phyloP scores from a whole-genome alignment of 2,113 vertebrate genomes.

The Semnopithecus entellus region DNA sequence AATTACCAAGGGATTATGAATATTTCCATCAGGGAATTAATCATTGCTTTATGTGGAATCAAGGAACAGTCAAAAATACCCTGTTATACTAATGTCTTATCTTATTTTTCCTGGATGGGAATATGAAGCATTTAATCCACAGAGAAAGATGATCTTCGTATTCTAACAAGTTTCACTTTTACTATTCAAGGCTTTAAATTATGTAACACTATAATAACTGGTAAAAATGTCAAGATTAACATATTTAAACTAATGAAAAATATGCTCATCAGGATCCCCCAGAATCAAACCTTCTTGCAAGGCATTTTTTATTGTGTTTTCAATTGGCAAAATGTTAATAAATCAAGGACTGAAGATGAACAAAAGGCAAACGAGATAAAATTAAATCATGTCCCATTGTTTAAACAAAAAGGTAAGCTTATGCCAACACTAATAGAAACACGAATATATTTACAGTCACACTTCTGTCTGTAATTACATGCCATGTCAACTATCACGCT shows the following conservation, averaged over 20 bases:
- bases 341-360: constrained; percentile 63
- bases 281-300: constrained; percentile 60
- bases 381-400: constrained; percentile 50
- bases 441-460: constrained; percentile 19
- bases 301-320: constrained; percentile 67
- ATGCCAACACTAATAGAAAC: constrained; percentile 46
- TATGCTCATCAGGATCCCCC: constrained; percentile 11
- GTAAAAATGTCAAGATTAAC: constrained; percentile 54
- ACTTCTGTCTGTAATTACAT: constrained; percentile 39
- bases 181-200: constrained; percentile 41
- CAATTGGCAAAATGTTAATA: constrained; percentile 61
- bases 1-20: not conserved
- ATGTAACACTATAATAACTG: constrained; percentile 40
- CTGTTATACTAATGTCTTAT: not conserved
- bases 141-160: constrained; percentile 50
- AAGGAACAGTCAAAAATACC: constrained; percentile 28
- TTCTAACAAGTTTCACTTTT: constrained; percentile 49
- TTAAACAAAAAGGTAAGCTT: constrained; percentile 66
- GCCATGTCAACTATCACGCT: constrained; percentile 49
- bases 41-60: constrained; percentile 29
- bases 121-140: constrained; percentile 34
- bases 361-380: constrained; percentile 73
- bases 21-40: constrained; percentile 34
- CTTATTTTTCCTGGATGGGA: constrained; percentile 17
- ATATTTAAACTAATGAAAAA: constrained; percentile 55